These are phyloP conservation scores for Phrynocephalus forsythii DNA, from an alignment of 2,797 vertebrate genomes.

Conservation along the genomic window DNA sequence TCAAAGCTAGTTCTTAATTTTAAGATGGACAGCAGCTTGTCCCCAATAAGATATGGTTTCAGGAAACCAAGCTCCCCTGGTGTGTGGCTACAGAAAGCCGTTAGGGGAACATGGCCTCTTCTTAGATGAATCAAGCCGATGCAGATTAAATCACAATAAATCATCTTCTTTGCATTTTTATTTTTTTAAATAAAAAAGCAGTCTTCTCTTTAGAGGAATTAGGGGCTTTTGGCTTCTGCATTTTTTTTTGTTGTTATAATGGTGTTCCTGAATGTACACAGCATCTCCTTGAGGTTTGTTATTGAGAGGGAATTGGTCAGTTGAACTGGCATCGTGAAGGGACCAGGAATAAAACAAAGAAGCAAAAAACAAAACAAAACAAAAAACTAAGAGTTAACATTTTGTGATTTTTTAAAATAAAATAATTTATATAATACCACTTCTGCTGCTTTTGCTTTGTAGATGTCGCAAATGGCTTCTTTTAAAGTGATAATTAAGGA, in stretches of 20 bases:
- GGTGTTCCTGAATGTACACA: slow-evolving; percentile 85
- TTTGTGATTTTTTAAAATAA: background rate
- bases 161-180: slow-evolving; percentile 59
- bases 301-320: slow-evolving; percentile 54
- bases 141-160: slow-evolving; percentile 85
- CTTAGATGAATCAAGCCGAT: slow-evolving; percentile 87
- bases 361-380: too few species aligned
- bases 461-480: background rate
- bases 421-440: background rate
- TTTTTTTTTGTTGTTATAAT: slow-evolving; percentile 75
- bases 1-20: slow-evolving; percentile 59
- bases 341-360: slow-evolving; percentile 24
- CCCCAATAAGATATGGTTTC: slow-evolving; percentile 73
- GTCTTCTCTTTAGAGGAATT: slow-evolving; percentile 85
- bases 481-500: slow-evolving; percentile 39
- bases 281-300: slow-evolving; percentile 77
- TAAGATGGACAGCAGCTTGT: slow-evolving; percentile 75
- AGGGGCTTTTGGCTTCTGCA: slow-evolving; percentile 60
- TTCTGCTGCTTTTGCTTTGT: slow-evolving; percentile 31
- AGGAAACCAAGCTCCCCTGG: slow-evolving; percentile 69
- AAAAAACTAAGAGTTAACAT: slow-evolving; percentile 15
- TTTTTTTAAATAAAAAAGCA: slow-evolving; percentile 70
- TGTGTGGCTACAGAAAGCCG: slow-evolving; percentile 86
- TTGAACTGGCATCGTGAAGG: slow-evolving; percentile 52
- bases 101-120: slow-evolving; percentile 91